A percentile compares a stretch with the other conserved stretches of the same genome.
Evolutionary conservation across 2,888 invertebrate genomes (phyloP).

Genomic region (Timema cristinae): DNA sequence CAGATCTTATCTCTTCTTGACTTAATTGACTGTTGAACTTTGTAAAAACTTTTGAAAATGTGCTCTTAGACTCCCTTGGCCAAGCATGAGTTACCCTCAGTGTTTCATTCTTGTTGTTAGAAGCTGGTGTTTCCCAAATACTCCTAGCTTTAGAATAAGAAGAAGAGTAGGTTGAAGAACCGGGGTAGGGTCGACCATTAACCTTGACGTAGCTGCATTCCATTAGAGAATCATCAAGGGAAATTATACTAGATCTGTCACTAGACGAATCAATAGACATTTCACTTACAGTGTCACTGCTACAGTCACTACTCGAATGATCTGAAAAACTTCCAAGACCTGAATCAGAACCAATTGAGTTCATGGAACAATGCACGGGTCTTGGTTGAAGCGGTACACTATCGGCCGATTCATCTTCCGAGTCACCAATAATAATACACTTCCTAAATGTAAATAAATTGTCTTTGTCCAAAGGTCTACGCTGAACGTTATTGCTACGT

Average conservation of each 20-base stretch:
- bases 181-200: slow-evolving; percentile 17
- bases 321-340: slow-evolving; percentile 24
- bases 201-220: slow-evolving; percentile 37
- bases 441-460: slow-evolving; percentile 28
- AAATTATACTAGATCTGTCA: slow-evolving; percentile 50
- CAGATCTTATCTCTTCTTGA: background rate
- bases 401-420: slow-evolving; percentile 24
- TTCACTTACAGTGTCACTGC: slow-evolving; percentile 49
- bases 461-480: slow-evolving; percentile 21
- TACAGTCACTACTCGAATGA: slow-evolving; percentile 41
- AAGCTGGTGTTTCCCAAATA: slow-evolving; percentile 21
- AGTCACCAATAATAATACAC: slow-evolving; percentile 29
- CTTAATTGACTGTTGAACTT: background rate
- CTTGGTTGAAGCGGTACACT: background rate
- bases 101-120: background rate
- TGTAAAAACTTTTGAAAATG: slow-evolving; percentile 11
- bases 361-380: slow-evolving; percentile 1
- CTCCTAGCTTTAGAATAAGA: slow-evolving; percentile 7
- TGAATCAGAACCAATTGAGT: slow-evolving; percentile 24
- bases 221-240: slow-evolving; percentile 47
- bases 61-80: slow-evolving; percentile 8
- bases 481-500: slow-evolving; percentile 5
- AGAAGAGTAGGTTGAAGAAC: slow-evolving; percentile 5
- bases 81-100: background rate
- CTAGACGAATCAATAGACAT: slow-evolving; percentile 51